Percentiles rank a stretch among this genome's conserved stretches.
Evolutionary conservation across 2,888 invertebrate species (phyloP).

Genomic region (Rhopalosiphum nymphaeae): DNA sequence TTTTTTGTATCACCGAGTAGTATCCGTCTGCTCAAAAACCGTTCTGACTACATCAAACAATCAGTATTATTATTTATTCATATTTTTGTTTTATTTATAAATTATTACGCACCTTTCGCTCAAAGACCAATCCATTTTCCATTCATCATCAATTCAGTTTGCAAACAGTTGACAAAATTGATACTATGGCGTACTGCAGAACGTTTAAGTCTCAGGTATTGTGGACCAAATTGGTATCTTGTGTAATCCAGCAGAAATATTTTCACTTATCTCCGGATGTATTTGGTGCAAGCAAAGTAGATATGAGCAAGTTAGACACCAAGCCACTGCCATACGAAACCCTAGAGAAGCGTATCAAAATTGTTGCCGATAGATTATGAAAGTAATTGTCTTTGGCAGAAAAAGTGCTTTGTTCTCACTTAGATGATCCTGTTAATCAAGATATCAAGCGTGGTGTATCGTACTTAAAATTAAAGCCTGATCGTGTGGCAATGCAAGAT

Average conservation of each 20-base stretch:
- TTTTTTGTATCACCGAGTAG: not conserved
- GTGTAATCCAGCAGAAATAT: conserved; percentile 83
- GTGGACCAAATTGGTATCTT: conserved; percentile 53
- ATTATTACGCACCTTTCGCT: not conserved
- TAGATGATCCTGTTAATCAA: conserved; percentile 93
- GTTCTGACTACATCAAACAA: not conserved
- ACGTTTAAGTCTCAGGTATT: conserved; percentile 50
- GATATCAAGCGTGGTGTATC: conserved; percentile 92
- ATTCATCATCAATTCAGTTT: not conserved
- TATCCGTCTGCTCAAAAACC: conserved; percentile 54
- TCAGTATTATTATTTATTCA: not conserved
- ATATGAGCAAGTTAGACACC: conserved; percentile 94
- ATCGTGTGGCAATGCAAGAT: conserved; percentile 99
- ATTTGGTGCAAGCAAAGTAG: conserved; percentile 84
- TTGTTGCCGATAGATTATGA: conserved; percentile 87
- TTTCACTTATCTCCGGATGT: conserved; percentile 85
- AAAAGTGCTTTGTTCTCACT: conserved; percentile 97
- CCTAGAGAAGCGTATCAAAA: conserved; percentile 80
- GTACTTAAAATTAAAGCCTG: conserved; percentile 93
- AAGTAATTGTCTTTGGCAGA: conserved; percentile 96
- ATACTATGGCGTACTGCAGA: conserved; percentile 56
- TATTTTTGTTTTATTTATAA: not conserved
- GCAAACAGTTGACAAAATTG: not conserved
- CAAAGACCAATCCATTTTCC: not conserved
- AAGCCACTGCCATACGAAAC: conserved; percentile 87